A percentile compares a stretch with the other conserved stretches of the same genome.
Conservation (phyloP, 2,888 invertebrate genomes). For the Agrotis exclamationis region DNA sequence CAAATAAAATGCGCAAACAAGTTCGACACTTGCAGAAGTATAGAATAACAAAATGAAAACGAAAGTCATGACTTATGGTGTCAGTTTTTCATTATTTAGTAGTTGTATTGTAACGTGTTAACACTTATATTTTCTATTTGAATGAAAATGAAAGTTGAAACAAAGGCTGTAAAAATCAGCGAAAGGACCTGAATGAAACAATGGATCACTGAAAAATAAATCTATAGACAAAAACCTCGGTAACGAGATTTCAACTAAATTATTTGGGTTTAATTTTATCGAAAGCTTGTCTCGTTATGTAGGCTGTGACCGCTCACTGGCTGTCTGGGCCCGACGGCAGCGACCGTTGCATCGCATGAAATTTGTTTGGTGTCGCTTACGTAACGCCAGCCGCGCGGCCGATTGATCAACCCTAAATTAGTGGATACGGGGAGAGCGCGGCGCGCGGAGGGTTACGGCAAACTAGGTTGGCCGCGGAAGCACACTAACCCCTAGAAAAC, state of each 20-base stretch:
- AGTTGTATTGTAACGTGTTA: background rate
- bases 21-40: background rate
- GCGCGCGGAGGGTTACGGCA: constrained; percentile 84
- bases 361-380: constrained; percentile 82
- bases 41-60: constrained; percentile 9
- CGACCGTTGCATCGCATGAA: constrained; percentile 64
- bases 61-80: constrained; percentile 15
- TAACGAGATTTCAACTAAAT: constrained; percentile 1
- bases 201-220: background rate
- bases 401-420: constrained; percentile 91
- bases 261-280: constrained; percentile 26
- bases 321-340: constrained; percentile 31
- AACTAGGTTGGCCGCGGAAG: constrained; percentile 91
- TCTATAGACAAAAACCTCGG: background rate
- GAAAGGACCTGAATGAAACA: background rate
- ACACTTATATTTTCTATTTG: background rate
- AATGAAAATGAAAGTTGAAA: background rate
- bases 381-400: constrained; percentile 82
- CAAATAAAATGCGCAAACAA: constrained; percentile 29
- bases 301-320: constrained; percentile 26
- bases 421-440: constrained; percentile 82
- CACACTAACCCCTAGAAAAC: constrained; percentile 92
- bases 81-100: background rate
- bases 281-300: constrained; percentile 27
- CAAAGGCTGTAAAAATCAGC: background rate